Conservation (phyloP, 1,140 invertebrate genomes). For the Chironomus striatipennis region DNA sequence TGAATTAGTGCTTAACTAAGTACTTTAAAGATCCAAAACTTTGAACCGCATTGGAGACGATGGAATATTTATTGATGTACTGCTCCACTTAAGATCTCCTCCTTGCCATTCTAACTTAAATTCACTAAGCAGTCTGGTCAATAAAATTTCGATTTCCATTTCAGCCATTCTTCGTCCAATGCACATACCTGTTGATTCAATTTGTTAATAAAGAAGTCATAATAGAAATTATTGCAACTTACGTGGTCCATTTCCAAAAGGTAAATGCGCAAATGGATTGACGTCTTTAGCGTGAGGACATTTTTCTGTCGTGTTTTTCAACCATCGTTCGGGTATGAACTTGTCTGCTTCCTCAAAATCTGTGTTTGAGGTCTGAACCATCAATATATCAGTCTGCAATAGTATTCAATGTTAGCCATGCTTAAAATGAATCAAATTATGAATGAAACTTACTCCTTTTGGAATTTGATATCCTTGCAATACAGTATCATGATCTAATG, state of each 20-base stretch:
- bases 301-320: slow-evolving; percentile 27
- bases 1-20: neutral
- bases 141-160: slow-evolving; percentile 44
- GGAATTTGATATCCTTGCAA: slow-evolving; percentile 37
- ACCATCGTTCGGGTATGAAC: slow-evolving; percentile 34
- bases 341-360: slow-evolving; percentile 29
- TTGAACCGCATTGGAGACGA: slow-evolving; percentile 28
- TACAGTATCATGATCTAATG: slow-evolving; percentile 32
- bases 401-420: neutral
- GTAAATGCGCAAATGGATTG: slow-evolving; percentile 32
- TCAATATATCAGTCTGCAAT: neutral
- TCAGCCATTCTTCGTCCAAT: slow-evolving; percentile 47
- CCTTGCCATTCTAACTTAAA: slow-evolving; percentile 30
- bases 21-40: slow-evolving; percentile 24
- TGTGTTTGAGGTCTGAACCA: slow-evolving; percentile 26
- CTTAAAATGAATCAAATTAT: too few species aligned
- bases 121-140: slow-evolving; percentile 38
- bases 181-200: slow-evolving; percentile 30
- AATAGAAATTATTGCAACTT: too few species aligned
- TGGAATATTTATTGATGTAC: slow-evolving; percentile 28
- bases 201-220: too few species aligned
- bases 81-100: slow-evolving; percentile 28
- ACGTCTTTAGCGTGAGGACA: slow-evolving; percentile 28
- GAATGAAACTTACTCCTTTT: slow-evolving; percentile 38
- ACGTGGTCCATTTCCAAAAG: slow-evolving; percentile 34